Evolutionary conservation across 1,140 invertebrate species (phyloP).

Genomic region (Scaptomyza pallida): DNA sequence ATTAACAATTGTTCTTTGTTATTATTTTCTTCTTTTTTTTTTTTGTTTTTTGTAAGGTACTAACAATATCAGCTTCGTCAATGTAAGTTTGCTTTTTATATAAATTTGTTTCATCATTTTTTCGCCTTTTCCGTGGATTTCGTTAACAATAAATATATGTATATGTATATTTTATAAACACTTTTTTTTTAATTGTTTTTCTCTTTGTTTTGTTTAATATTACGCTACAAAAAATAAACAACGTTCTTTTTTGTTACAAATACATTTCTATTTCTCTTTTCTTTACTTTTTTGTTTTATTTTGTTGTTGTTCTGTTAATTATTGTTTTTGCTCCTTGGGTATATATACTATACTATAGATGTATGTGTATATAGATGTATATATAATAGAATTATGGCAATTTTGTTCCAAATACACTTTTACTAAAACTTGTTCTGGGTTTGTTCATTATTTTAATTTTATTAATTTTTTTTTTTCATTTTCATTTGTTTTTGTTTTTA

Average conservation of each 20-base stretch:
- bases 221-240: conserved; percentile 82
- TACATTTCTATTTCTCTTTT: conserved; percentile 49
- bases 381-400: conserved; percentile 69
- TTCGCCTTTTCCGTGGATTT: conserved; percentile 76
- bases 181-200: conserved; percentile 50
- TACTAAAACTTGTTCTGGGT: conserved; percentile 74
- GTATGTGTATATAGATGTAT: conserved; percentile 45
- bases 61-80: conserved; percentile 80
- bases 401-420: conserved; percentile 79
- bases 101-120: conserved; percentile 79
- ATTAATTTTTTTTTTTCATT: conserved; percentile 40
- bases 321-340: conserved; percentile 66
- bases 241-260: conserved; percentile 72
- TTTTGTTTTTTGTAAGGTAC: no score
- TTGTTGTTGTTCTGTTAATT: conserved; percentile 58
- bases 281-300: conserved; percentile 34
- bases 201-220: conserved; percentile 60
- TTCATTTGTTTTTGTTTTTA: conserved; percentile 45
- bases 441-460: conserved; percentile 58
- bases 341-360: no score
- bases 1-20: conserved; percentile 71
- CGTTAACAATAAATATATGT: conserved; percentile 79
- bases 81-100: conserved; percentile 64
- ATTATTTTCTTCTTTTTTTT: conserved; percentile 45
- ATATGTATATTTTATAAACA: conserved; percentile 71